These are phyloP conservation scores for Cotesia vestalis DNA, from an alignment of 1,140 invertebrate genomes.

Conservation along the genomic window DNA sequence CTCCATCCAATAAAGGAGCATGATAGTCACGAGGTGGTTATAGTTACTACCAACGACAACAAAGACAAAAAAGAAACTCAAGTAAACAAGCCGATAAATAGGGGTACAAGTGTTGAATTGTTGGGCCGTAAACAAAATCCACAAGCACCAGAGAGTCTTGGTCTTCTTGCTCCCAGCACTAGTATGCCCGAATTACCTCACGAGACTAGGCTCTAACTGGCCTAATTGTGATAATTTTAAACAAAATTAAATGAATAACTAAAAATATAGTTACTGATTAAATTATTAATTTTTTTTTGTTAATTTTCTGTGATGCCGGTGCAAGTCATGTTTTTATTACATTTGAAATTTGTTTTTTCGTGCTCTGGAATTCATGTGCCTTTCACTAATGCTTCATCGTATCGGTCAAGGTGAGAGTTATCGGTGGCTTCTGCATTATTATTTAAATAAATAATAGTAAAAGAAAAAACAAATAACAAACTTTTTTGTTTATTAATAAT, in stretches of 20 bases:
- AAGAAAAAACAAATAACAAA: not conserved
- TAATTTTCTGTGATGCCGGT: conserved; percentile 12
- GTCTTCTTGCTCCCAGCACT: conserved; percentile 61
- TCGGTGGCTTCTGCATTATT: not conserved
- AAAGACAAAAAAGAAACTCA: conserved; percentile 57
- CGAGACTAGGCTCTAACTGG: conserved; percentile 52
- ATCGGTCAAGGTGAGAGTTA: conserved; percentile 24
- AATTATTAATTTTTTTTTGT: conserved; percentile 1
- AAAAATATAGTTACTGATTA: not conserved
- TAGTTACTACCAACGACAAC: conserved; percentile 20
- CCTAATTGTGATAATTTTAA: conserved; percentile 30
- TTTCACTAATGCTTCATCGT: conserved; percentile 17
- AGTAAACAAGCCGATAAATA: conserved; percentile 48
- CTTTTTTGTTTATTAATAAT: not conserved
- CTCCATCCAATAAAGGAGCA: conserved; percentile 49
- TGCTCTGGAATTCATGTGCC: conserved; percentile 25
- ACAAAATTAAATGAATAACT: conserved; percentile 7
- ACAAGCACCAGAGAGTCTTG: conserved; percentile 52
- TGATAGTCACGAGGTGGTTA: conserved; percentile 42
- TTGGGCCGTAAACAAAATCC: conserved; percentile 54
- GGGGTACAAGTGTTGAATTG: conserved; percentile 54
- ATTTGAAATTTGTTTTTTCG: conserved; percentile 7
- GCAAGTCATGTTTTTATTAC: not conserved
- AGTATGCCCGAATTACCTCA: conserved; percentile 66
- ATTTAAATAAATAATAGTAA: not conserved